phyloP scores from a whole-genome alignment of 2,888 invertebrate genomes.

The Melanotus villosus region DNA sequence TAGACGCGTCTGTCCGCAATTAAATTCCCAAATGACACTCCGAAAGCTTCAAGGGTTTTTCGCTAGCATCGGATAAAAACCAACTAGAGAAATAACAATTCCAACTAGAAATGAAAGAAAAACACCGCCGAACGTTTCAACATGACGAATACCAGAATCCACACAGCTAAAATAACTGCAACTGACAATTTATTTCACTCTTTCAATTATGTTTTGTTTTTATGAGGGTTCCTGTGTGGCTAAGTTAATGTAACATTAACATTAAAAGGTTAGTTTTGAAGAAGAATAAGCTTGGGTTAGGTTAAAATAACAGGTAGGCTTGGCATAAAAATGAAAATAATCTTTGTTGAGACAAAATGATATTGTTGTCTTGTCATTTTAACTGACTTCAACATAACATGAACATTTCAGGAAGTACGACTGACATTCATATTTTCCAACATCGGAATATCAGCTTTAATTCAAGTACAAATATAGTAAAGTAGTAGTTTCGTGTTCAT shows the following conservation, averaged over 20 bases:
- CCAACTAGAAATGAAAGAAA: slow-evolving; percentile 20
- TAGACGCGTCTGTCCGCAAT: slow-evolving; percentile 13
- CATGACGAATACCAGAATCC: neutral
- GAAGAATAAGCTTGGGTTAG: slow-evolving; percentile 10
- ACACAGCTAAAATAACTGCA: neutral
- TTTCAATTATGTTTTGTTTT: slow-evolving; percentile 6
- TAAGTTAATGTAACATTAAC: slow-evolving; percentile 16
- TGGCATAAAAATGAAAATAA: slow-evolving; percentile 9
- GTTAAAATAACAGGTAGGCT: neutral
- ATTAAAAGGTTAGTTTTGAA: slow-evolving; percentile 14
- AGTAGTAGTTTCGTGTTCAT: too few relatives aligned
- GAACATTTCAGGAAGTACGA: too few relatives aligned
- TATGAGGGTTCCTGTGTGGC: neutral
- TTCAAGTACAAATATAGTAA: too few relatives aligned
- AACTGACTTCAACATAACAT: too few relatives aligned
- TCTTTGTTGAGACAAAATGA: too few relatives aligned
- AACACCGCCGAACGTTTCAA: neutral
- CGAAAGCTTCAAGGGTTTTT: neutral
- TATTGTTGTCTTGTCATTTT: too few relatives aligned
- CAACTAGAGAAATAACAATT: slow-evolving; percentile 9
- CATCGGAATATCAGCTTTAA: too few relatives aligned
- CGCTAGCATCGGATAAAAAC: neutral
- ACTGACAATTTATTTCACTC: slow-evolving; percentile 12
- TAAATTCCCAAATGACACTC: slow-evolving; percentile 19
- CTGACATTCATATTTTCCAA: too few relatives aligned